phyloP scores from a whole-genome alignment of 1,140 invertebrate genomes.

The Psix sp. region DNA sequence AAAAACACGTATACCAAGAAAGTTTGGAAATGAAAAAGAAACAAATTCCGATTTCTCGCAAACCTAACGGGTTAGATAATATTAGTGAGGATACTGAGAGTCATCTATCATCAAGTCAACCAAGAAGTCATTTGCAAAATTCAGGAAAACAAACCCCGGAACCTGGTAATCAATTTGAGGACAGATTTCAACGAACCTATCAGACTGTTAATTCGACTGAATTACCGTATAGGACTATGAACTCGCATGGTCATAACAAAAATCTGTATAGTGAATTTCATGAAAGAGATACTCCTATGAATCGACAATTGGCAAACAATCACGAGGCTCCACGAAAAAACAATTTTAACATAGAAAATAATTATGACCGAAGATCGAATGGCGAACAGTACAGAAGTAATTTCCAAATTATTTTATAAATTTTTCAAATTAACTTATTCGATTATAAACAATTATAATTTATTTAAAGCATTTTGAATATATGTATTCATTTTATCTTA shows the following conservation, averaged over 20 bases:
- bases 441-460: too few relatives aligned
- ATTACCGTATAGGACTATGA: constrained; percentile 22
- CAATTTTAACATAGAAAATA: too few relatives aligned
- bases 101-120: constrained; percentile 71
- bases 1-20: constrained; percentile 38
- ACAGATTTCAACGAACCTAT: neutral
- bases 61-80: constrained; percentile 67
- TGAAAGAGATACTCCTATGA: neutral
- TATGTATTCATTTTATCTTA: too few relatives aligned
- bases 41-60: constrained; percentile 60
- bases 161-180: constrained; percentile 1
- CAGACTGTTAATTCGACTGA: constrained; percentile 13
- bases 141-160: constrained; percentile 32
- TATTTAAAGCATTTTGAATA: too few relatives aligned
- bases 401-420: too few relatives aligned
- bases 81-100: constrained; percentile 73
- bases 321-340: too few relatives aligned
- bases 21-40: constrained; percentile 61
- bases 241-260: constrained; percentile 31
- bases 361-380: too few relatives aligned
- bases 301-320: too few relatives aligned
- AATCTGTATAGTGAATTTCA: constrained; percentile 3
- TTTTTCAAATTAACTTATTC: too few relatives aligned
- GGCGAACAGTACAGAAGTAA: too few relatives aligned
- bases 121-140: constrained; percentile 60